These are phyloP conservation scores for Hemicordylus capensis DNA, from an alignment of 2,113 vertebrate genomes.

Conservation along the genomic window DNA sequence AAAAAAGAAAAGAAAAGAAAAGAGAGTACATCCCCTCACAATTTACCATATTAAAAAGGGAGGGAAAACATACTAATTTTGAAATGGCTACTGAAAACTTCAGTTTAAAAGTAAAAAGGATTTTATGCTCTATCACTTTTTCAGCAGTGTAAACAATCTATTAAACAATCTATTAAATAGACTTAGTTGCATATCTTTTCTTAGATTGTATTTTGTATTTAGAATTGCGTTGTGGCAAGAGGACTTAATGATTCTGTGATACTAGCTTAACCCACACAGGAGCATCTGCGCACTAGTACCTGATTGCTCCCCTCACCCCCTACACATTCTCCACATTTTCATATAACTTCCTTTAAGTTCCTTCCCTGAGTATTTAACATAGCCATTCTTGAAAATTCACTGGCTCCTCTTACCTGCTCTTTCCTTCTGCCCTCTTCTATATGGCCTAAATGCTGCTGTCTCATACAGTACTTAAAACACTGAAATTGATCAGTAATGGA, in stretches of 20 bases:
- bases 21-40: conserved; percentile 71
- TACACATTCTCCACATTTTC: not conserved
- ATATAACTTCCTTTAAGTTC: not conserved
- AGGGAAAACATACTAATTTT: conserved; percentile 6
- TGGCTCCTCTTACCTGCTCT: not conserved
- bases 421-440: too few relatives aligned
- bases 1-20: conserved; percentile 57
- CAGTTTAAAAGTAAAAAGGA: conserved; percentile 51
- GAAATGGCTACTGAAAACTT: conserved; percentile 37
- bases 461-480: not conserved
- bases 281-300: too few relatives aligned
- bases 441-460: too few relatives aligned
- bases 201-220: not conserved
- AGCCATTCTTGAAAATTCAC: not conserved
- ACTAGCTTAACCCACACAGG: too few relatives aligned
- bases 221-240: not conserved
- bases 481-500: not conserved
- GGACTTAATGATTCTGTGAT: not conserved
- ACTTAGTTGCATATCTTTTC: too few relatives aligned
- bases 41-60: conserved; percentile 49
- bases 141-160: not conserved
- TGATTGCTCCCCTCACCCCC: too few relatives aligned
- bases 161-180: not conserved
- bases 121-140: not conserved
- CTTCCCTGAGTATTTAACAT: not conserved